These are phyloP conservation scores for Drosophila putrida DNA, from an alignment of 2,888 invertebrate species.

Conservation along the genomic window DNA sequence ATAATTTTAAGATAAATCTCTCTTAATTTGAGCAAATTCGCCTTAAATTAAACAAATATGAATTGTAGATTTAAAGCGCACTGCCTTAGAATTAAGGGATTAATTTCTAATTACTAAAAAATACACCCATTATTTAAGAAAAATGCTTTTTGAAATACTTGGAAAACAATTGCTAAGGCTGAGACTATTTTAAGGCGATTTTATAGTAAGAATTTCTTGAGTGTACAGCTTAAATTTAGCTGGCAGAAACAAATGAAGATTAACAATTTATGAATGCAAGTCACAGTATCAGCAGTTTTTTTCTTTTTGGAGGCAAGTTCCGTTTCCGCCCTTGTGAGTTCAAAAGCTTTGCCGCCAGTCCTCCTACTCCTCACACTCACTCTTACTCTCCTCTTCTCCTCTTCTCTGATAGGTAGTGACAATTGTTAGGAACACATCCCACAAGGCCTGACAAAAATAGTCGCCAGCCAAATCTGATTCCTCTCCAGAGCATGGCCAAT, in stretches of 20 bases:
- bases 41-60: too few relatives aligned
- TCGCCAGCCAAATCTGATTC: slow-evolving; percentile 16
- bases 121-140: too few relatives aligned
- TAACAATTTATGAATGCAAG: slow-evolving; percentile 54
- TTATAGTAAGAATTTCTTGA: too few relatives aligned
- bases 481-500: slow-evolving; percentile 47
- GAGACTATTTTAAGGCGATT: too few relatives aligned
- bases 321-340: slow-evolving; percentile 58
- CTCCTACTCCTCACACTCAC: not conserved
- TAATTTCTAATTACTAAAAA: too few relatives aligned
- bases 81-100: too few relatives aligned
- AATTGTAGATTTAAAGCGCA: too few relatives aligned
- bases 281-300: slow-evolving; percentile 18
- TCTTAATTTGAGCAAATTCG: too few relatives aligned
- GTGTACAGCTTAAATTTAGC: not conserved
- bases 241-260: slow-evolving; percentile 9
- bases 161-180: too few relatives aligned
- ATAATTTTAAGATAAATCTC: too few relatives aligned
- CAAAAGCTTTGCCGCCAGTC: slow-evolving; percentile 56
- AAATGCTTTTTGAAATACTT: too few relatives aligned
- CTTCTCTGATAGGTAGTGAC: slow-evolving; percentile 55
- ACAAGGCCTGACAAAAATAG: slow-evolving; percentile 65
- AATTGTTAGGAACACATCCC: slow-evolving; percentile 61
- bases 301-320: not conserved
- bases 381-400: not conserved